Evolutionary conservation across 2,113 vertebrate genomes (phyloP).

Genomic region (Hydrolagus affinis): DNA sequence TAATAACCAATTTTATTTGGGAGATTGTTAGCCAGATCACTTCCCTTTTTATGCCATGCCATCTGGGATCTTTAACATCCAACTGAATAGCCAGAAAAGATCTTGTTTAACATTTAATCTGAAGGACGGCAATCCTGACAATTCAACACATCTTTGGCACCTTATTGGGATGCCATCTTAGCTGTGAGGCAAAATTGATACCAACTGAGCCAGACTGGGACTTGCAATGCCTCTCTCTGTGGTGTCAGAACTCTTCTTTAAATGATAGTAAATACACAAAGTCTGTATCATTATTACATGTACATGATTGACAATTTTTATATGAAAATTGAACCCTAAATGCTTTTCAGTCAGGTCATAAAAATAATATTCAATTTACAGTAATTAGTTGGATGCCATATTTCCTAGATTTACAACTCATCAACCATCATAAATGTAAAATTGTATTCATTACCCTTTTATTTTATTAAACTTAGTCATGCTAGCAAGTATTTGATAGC

Average conservation of each 20-base stretch:
- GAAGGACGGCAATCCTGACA: too few species aligned
- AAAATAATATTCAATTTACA: conserved; percentile 1
- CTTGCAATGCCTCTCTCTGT: too few species aligned
- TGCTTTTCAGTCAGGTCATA: not conserved
- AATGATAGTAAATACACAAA: not conserved
- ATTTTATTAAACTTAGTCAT: conserved; percentile 8
- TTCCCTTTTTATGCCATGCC: too few species aligned
- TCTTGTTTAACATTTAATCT: too few species aligned
- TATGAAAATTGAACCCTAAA: not conserved
- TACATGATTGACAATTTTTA: not conserved
- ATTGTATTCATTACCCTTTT: conserved; percentile 3
- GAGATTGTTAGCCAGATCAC: too few species aligned
- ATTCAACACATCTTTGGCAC: too few species aligned
- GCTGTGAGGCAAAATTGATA: too few species aligned
- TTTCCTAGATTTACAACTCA: not conserved
- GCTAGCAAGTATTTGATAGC: not conserved
- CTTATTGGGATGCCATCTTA: too few species aligned
- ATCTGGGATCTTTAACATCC: too few species aligned
- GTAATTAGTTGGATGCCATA: not conserved
- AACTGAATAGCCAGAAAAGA: too few species aligned
- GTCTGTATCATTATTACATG: not conserved
- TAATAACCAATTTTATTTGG: too few species aligned
- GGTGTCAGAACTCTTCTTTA: not conserved
- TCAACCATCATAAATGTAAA: conserved; percentile 3
- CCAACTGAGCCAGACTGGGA: too few species aligned